phyloP scores from a whole-genome alignment of 2,797 vertebrate species.

The Enteromius afrohamiltoni region DNA sequence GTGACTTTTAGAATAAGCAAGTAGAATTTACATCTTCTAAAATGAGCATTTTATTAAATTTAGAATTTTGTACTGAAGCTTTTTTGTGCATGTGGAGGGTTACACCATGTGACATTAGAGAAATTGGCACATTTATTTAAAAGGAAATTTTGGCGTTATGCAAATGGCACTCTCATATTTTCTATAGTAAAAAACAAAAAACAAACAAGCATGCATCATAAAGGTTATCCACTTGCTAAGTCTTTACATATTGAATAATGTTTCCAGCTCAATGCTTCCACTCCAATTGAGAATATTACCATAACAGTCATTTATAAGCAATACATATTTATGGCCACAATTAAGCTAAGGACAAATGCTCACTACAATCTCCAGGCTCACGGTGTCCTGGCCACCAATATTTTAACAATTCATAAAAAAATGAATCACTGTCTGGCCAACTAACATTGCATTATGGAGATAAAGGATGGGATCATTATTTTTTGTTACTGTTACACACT shows the following conservation, averaged over 20 bases:
- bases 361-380: neutral
- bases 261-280: neutral
- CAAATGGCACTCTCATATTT: neutral
- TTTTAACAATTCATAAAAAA: neutral
- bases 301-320: neutral
- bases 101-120: neutral
- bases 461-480: neutral
- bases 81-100: neutral
- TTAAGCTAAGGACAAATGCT: neutral
- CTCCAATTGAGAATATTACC: neutral
- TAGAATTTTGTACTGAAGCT: neutral
- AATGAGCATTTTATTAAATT: neutral
- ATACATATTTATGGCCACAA: neutral
- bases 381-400: neutral
- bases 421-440: neutral
- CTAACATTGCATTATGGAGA: neutral
- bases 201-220: neutral
- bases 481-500: neutral
- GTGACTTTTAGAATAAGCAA: neutral
- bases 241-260: neutral
- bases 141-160: neutral
- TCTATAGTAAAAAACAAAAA: neutral
- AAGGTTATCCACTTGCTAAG: neutral
- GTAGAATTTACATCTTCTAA: neutral
- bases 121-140: neutral